Evolutionary conservation across 1,140 invertebrate species (phyloP), one percentile per base, ranked within the genome.

Genomic region (Stegodyphus mimosarum): DNA sequence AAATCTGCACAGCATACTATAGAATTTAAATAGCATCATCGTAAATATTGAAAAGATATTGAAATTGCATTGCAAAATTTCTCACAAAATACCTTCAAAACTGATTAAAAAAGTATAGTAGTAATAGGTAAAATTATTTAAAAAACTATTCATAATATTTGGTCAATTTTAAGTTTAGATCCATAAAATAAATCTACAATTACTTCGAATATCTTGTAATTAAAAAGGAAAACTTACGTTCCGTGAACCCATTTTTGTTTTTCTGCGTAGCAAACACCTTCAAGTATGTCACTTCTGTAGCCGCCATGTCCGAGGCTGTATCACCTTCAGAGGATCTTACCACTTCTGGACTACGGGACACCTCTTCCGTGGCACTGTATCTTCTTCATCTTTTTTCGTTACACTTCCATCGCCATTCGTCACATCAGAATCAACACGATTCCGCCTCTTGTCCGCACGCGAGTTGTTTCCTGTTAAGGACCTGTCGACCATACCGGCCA

Each of bases 401-500:
- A 73, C 71, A 73, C 33, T 73, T 73, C 7, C 71, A n/a, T 10
- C 13, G 18, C 33, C 69, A 15, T 15, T 6, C 63, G 63, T 67
- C 63, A 17, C 64, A 69, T 53, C 13, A 67, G 76, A 69, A 10
- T 78, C 76, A 49, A 17, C 63, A 52, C 3, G 33, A 69, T 18
- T 6, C 63, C 17, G 51, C 5, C 77, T 7, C n/a, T 7, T 7
- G 52, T n/a, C 49, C 13, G 17, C 79, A 78, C 79, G 79, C 79
- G 71, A 73, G 10, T 52, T 17, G n/a, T 7, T 83, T 83, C 79
- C 79, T 83, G 79, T 9, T 48, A 13, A 33, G 51, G 71, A 66
- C 70, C 79, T 83, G 51, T 83, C 55, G 71, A 83, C 79, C 79
- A 83, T 83, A 18, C 70, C 79, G 33, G 70, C 73, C 48, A 83